Evolutionary conservation across 2,797 vertebrate genomes (phyloP).

Genomic region (Atherinosoma microstoma): DNA sequence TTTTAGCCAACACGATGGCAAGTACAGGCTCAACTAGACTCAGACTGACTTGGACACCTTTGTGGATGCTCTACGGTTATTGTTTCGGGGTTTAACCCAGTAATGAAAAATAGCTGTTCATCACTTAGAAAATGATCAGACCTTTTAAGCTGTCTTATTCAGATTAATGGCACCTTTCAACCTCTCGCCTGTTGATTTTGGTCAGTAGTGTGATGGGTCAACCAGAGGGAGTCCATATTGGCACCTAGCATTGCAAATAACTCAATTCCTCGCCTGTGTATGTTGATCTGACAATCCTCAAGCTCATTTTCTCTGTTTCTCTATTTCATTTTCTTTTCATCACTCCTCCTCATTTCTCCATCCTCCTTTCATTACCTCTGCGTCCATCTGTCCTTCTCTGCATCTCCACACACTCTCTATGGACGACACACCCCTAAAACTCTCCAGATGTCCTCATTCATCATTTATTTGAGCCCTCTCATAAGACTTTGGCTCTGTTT

Average conservation of each 20-base stretch:
- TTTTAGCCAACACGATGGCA: too few species aligned
- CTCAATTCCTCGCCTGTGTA: neutral
- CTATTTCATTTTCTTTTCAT: neutral
- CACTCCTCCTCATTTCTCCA: neutral
- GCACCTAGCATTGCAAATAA: neutral
- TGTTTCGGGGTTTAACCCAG: too few species aligned
- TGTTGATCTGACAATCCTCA: neutral
- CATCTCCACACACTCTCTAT: constrained; percentile 4
- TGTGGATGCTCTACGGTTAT: too few species aligned
- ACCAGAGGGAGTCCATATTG: too few species aligned
- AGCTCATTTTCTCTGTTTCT: neutral
- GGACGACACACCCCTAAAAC: constrained; percentile 36
- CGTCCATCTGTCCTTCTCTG: neutral
- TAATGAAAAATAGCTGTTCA: too few species aligned
- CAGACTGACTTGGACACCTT: too few species aligned
- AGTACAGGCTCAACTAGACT: too few species aligned
- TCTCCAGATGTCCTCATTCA: constrained; percentile 55
- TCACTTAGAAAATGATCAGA: too few species aligned
- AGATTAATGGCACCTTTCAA: too few species aligned
- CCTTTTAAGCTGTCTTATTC: too few species aligned
- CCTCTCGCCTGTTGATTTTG: too few species aligned
- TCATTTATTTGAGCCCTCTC: constrained; percentile 51
- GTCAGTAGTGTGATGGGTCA: too few species aligned
- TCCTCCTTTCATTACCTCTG: constrained; percentile 1
- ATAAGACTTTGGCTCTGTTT: constrained; percentile 22